Evolutionary conservation across 1,140 invertebrate species (phyloP), one percentile per base, ranked within the genome.

Genomic region (Anoplophora glabripennis): DNA sequence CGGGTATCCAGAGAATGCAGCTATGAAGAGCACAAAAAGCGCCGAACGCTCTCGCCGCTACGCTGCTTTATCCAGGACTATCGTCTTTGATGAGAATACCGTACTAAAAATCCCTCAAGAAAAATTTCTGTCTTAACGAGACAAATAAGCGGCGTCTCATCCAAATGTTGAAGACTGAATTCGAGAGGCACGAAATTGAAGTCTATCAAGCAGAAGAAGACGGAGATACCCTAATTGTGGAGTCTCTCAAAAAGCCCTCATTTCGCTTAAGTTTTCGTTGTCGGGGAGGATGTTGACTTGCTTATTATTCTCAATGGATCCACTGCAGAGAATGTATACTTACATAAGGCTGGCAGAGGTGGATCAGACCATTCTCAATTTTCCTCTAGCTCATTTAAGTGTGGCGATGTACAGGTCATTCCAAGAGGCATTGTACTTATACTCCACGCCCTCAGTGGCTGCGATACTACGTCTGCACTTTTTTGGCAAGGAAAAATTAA

Each of bases 401-500:
- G 15, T 18, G 21, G 18, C 14, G 44, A 46, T 14, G 12, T 46
- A 18, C 21, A 14, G 21, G 10, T 3, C 11, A 11, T 18, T 18
- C 44, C 18, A 14, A 46, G 15, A 28, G 21, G 21, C 14, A 17
- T 46, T 46, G 44, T 7, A 46, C 18, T 46, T 11, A 17, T 12
- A 11, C 18, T 46, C 12, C 11, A 46, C 44, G 44, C 44, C 10
- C 10, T 46, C 18, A 46, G 12, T 18, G 12, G 18, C 11, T 46
- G 44, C 44, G 44, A 46, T 17, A 46, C 44, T 11, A 46, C 11
- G 14, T 46, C 21, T 46, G 44, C 44, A 11, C 44, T 46, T 4
- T 46, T 46, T 18, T 46, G 44, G 44, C 44, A 46, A 11, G 44
- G 44, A 46, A 46, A 46, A 17, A 17, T 46, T 14, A 46, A 46